Percentiles rank a stretch among this genome's conserved stretches.
phyloP scores from a whole-genome alignment of 2,113 vertebrate species.

The Emydura subglobosa region DNA sequence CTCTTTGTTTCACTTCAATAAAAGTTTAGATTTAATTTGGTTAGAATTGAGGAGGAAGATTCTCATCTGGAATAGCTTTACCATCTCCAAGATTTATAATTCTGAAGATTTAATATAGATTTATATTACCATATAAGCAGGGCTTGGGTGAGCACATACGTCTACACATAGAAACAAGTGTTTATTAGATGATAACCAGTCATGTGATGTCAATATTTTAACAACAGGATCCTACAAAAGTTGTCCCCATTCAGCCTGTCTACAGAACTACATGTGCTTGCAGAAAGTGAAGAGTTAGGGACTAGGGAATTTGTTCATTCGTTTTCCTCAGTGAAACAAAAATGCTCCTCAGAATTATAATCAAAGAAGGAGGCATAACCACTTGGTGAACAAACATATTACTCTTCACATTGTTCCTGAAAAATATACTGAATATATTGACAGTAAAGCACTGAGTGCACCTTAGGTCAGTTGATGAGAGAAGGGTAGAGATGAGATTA shows the following conservation, averaged over 20 bases:
- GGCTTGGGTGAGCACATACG: not conserved
- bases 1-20: not conserved
- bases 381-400: not conserved
- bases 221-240: not conserved
- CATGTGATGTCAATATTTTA: accelerated
- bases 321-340: not conserved
- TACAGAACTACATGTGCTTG: not conserved
- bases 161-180: not conserved
- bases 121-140: not conserved
- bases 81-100: not conserved
- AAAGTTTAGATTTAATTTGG: accelerated
- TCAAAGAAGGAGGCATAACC: not conserved
- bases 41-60: not conserved
- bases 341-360: not conserved
- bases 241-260: not conserved
- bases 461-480: not conserved
- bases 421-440: not conserved
- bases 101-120: not conserved
- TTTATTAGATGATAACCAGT: not conserved
- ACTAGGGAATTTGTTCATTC: not conserved
- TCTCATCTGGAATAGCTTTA: not conserved
- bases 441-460: not conserved
- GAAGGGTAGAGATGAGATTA: not conserved
- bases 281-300: not conserved
- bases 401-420: not conserved